Percentiles rank a stretch among this genome's conserved stretches.
Conservation (phyloP, 2,888 invertebrate genomes). For the Alloplasta piceator region DNA sequence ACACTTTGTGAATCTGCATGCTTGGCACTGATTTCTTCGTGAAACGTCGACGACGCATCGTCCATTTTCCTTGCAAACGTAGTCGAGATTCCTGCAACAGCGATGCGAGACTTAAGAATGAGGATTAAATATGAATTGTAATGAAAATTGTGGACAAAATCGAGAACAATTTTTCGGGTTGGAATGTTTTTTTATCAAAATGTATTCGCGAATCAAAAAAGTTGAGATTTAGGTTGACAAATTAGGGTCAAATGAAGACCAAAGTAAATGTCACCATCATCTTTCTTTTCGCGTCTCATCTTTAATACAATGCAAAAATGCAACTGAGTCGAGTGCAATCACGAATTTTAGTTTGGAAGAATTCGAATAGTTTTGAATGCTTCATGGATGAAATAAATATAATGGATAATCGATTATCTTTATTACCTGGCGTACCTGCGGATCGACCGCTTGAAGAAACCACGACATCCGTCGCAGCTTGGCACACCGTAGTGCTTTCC, state of each 20-base stretch:
- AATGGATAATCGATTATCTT: slow-evolving; percentile 52
- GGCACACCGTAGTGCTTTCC: slow-evolving; percentile 96
- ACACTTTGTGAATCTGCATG: slow-evolving; percentile 96
- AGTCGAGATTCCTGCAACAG: slow-evolving; percentile 90
- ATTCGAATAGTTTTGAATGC: not conserved
- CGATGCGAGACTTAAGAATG: too few species aligned
- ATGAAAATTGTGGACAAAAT: too few species aligned
- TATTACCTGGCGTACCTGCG: slow-evolving; percentile 87
- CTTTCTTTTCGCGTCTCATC: too few species aligned
- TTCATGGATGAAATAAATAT: not conserved
- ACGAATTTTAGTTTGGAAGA: slow-evolving; percentile 45
- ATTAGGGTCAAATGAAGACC: too few species aligned
- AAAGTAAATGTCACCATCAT: too few species aligned
- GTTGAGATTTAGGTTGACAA: too few species aligned
- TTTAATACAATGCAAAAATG: too few species aligned
- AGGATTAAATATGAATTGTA: too few species aligned
- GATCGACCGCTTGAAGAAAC: slow-evolving; percentile 97
- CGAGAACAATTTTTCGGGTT: too few species aligned
- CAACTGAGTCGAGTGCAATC: not conserved
- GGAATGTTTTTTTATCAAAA: too few species aligned
- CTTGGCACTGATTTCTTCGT: slow-evolving; percentile 96
- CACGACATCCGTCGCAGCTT: slow-evolving; percentile 95
- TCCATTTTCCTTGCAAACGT: slow-evolving; percentile 95
- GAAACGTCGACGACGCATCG: slow-evolving; percentile 96
- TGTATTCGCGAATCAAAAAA: too few species aligned